phyloP scores from a whole-genome alignment of 2,888 invertebrate species.

The Marronus borbonicus region DNA sequence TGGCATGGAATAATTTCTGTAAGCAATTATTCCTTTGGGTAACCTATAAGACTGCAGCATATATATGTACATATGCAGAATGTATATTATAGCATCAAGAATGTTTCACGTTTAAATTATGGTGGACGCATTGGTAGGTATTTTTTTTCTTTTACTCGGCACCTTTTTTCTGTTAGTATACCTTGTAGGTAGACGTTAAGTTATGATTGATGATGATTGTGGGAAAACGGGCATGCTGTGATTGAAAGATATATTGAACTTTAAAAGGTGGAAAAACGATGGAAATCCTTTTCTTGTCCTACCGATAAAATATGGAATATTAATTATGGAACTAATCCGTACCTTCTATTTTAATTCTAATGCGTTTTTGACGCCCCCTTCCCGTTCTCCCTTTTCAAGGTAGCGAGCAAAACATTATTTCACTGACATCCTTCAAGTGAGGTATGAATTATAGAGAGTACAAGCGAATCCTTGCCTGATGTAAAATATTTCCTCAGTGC shows the following conservation, averaged over 20 bases:
- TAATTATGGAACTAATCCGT: not conserved
- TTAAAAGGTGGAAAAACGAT: conserved; percentile 14
- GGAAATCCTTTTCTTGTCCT: not conserved
- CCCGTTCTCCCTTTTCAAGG: not conserved
- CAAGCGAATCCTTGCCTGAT: not conserved
- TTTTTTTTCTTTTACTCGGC: too few relatives aligned
- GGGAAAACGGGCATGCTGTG: not conserved
- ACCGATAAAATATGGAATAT: not conserved
- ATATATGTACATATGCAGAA: not conserved
- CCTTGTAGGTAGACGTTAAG: not conserved
- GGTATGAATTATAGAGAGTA: too few relatives aligned
- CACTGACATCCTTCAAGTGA: too few relatives aligned
- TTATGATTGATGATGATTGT: conserved; percentile 31
- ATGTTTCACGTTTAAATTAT: not conserved
- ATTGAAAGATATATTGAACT: conserved; percentile 41
- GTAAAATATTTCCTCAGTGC: not conserved
- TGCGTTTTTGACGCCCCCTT: not conserved
- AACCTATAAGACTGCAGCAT: not conserved
- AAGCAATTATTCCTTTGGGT: conserved; percentile 2
- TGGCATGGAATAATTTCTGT: not conserved
- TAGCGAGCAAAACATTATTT: not conserved
- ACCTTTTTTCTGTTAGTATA: not conserved
- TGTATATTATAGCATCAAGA: too few relatives aligned
- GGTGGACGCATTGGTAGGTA: not conserved
- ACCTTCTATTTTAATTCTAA: not conserved